Conservation (phyloP, 2,888 invertebrate species). For the Chloromyia formosa region DNA sequence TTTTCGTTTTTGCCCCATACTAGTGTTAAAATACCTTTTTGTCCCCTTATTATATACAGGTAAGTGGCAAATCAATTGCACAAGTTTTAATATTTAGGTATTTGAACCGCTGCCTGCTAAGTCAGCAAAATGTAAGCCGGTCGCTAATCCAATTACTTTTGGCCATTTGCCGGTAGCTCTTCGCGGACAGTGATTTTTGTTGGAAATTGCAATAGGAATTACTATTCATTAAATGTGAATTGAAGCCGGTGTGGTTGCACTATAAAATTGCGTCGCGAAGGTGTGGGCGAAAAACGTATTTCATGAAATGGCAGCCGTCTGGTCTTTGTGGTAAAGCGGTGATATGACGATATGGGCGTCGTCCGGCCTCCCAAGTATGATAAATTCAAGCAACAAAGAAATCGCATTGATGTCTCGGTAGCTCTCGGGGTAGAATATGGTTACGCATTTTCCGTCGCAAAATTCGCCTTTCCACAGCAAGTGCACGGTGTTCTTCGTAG, state of each 20-base stretch:
- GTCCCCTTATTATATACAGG: conserved; percentile 3
- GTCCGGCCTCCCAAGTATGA: neutral
- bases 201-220: too few species aligned
- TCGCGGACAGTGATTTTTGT: too few species aligned
- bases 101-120: too few species aligned
- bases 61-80: neutral
- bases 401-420: neutral
- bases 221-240: too few species aligned
- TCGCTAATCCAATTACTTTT: neutral
- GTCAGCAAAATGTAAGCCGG: too few species aligned
- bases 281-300: neutral
- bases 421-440: neutral
- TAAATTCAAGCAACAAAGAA: conserved; percentile 29
- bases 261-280: neutral
- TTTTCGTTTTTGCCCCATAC: neutral
- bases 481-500: too few species aligned
- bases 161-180: neutral
- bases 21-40: neutral
- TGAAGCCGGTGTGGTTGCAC: too few species aligned
- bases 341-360: conserved; percentile 29
- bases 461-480: too few species aligned
- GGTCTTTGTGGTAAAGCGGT: neutral
- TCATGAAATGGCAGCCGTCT: conserved; percentile 13
- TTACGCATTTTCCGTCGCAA: too few species aligned
- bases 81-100: too few species aligned